phyloP scores from a whole-genome alignment of 92 coral and sea anemone genomes.

The Epizoanthus stellaris region DNA sequence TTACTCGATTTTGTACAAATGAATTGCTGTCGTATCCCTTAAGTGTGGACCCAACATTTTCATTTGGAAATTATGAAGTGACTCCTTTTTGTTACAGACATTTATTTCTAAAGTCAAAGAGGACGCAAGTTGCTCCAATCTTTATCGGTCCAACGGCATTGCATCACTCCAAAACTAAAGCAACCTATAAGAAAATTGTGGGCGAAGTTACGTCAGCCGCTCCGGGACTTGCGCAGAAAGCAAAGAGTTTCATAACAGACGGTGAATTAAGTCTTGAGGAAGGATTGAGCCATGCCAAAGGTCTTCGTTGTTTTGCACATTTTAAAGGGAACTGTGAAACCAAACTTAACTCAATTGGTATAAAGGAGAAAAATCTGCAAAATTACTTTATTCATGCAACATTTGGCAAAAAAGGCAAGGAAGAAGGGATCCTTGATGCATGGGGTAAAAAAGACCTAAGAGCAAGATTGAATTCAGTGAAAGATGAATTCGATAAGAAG shows the following conservation, averaged over 20 bases:
- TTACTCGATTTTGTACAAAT: slow-evolving; percentile 37
- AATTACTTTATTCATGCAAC: slow-evolving; percentile 7
- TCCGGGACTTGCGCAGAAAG: slow-evolving; percentile 35
- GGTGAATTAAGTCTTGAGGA: slow-evolving; percentile 50
- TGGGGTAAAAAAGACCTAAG: slow-evolving; percentile 37
- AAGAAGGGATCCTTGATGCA: slow-evolving; percentile 52
- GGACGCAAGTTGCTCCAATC: slow-evolving; percentile 40
- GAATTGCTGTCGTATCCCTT: slow-evolving; percentile 19
- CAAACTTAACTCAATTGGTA: slow-evolving; percentile 9
- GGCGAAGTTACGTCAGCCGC: slow-evolving; percentile 37
- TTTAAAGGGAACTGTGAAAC: slow-evolving; percentile 12
- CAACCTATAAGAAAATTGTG: slow-evolving; percentile 47
- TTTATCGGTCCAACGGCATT: slow-evolving; percentile 46
- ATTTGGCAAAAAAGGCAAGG: slow-evolving; percentile 32
- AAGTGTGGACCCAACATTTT: slow-evolving; percentile 46
- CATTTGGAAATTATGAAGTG: slow-evolving; percentile 34
- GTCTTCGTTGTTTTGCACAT: slow-evolving; percentile 52
- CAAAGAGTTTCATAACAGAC: slow-evolving; percentile 38
- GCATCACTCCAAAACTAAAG: slow-evolving; percentile 39
- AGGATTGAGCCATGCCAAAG: slow-evolving; percentile 37
- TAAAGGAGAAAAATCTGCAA: neutral
- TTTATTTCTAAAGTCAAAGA: slow-evolving; percentile 37
- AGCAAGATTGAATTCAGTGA: slow-evolving; percentile 29
- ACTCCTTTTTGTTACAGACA: slow-evolving; percentile 51
- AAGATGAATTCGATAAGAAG: slow-evolving; percentile 17